These are phyloP conservation scores for Neopelma chrysocephalum DNA, from an alignment of 2,797 vertebrate species.

Conservation along the genomic window DNA sequence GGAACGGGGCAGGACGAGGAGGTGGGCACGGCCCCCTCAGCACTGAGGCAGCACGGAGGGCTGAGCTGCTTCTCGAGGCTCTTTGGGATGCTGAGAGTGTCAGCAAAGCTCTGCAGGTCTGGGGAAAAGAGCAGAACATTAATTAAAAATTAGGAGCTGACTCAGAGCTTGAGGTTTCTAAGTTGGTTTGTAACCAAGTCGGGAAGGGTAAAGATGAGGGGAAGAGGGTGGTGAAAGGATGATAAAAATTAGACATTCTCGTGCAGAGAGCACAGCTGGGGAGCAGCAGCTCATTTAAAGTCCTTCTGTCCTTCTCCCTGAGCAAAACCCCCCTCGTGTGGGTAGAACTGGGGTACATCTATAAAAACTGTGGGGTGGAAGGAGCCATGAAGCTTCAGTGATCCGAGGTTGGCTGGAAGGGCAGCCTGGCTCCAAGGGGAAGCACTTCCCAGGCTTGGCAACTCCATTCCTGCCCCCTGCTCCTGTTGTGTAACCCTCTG, in stretches of 20 bases:
- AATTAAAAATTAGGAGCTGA: neutral
- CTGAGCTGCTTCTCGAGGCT: neutral
- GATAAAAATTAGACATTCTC: neutral
- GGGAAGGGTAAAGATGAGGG: neutral
- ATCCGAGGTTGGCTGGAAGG: neutral
- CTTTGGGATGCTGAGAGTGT: neutral
- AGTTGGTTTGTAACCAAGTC: neutral
- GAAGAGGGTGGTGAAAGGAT: neutral
- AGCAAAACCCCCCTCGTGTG: fast-evolving
- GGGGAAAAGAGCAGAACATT: neutral
- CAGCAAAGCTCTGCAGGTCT: neutral
- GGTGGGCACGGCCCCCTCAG: neutral
- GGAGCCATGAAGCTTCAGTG: neutral
- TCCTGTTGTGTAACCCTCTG: neutral
- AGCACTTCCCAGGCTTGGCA: neutral
- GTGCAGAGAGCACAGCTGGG: neutral
- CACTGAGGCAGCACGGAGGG: fast-evolving
- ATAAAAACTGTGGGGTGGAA: neutral
- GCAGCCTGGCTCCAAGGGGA: neutral
- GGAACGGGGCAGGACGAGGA: neutral
- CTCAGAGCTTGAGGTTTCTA: neutral
- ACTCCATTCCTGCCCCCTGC: neutral
- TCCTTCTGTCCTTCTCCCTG: neutral
- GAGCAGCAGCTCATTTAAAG: neutral
- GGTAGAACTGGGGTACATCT: neutral